A percentile compares a stretch with the other conserved stretches of the same genome.
phyloP scores from a whole-genome alignment of 2,797 vertebrate genomes.

The Enoplosus armatus region DNA sequence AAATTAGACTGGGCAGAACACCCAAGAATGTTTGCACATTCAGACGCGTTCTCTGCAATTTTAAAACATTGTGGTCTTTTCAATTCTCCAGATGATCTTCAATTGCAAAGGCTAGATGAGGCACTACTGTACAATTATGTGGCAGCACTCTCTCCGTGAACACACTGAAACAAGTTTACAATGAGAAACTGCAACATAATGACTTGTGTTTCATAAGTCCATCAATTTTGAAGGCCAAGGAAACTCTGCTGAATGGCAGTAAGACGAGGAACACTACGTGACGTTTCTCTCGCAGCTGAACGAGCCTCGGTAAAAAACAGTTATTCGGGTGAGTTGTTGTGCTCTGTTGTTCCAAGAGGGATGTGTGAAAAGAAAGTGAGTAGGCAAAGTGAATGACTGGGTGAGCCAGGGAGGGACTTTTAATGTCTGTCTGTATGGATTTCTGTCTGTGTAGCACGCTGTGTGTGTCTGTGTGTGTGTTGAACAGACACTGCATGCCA shows the following conservation, averaged over 20 bases:
- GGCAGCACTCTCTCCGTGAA: constrained; percentile 33
- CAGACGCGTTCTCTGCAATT: constrained; percentile 9
- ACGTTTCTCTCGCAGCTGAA: constrained; percentile 34
- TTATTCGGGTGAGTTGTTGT: constrained; percentile 47
- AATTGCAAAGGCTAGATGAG: constrained; percentile 37
- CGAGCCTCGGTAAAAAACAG: constrained; percentile 6
- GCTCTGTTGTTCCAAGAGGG: constrained; percentile 32
- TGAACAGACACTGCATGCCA: constrained; percentile 5
- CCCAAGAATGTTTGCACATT: constrained; percentile 33
- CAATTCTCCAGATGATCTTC: constrained; percentile 50
- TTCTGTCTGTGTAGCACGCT: constrained; percentile 12
- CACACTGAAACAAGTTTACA: constrained; percentile 29
- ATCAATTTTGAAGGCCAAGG: constrained; percentile 59
- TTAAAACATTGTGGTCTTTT: constrained; percentile 40
- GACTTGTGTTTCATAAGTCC: constrained; percentile 53
- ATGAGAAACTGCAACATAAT: constrained; percentile 41
- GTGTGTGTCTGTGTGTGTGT: not conserved
- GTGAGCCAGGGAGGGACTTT: not conserved
- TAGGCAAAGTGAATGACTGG: constrained; percentile 28
- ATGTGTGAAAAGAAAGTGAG: constrained; percentile 38
- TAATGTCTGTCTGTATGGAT: constrained; percentile 21
- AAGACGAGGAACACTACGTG: constrained; percentile 23
- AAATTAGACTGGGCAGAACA: constrained; percentile 24
- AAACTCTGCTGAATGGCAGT: constrained; percentile 58
- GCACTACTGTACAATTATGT: constrained; percentile 32